Evolutionary conservation across 1,140 invertebrate species (phyloP).

Genomic region (Meteorus sp.): DNA sequence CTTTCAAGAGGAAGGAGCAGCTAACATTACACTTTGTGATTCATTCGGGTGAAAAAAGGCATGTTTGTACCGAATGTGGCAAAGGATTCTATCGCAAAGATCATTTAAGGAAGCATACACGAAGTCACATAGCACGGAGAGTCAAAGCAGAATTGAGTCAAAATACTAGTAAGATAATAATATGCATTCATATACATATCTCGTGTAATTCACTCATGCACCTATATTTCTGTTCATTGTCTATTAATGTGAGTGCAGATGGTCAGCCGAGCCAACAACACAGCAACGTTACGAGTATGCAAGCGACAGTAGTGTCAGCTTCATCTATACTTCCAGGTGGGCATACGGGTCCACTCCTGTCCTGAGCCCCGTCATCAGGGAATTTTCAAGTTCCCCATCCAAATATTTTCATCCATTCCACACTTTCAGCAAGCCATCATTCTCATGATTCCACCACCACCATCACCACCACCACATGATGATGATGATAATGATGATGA

Average conservation of each 20-base stretch:
- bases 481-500: conserved; percentile 26
- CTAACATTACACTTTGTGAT: conserved; percentile 82
- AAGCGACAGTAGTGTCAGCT: conserved; percentile 50
- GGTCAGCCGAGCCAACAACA: conserved; percentile 53
- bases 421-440: conserved; percentile 46
- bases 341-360: conserved; percentile 54
- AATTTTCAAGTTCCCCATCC: conserved; percentile 59
- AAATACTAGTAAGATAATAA: conserved; percentile 48
- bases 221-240: neutral
- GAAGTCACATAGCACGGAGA: conserved; percentile 77
- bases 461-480: conserved; percentile 45
- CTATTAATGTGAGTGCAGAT: conserved; percentile 29
- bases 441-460: conserved; percentile 37
- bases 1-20: conserved; percentile 84
- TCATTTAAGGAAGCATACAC: conserved; percentile 70
- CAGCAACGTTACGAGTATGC: conserved; percentile 53
- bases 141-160: conserved; percentile 83
- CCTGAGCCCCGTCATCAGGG: conserved; percentile 60
- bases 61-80: conserved; percentile 82
- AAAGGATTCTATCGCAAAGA: conserved; percentile 70
- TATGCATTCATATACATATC: neutral
- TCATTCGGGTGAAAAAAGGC: conserved; percentile 82
- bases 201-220: neutral
- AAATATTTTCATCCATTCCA: conserved; percentile 53
- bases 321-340: conserved; percentile 53